phyloP scores from a whole-genome alignment of 2,797 vertebrate genomes.

The Poeciliopsis infans region DNA sequence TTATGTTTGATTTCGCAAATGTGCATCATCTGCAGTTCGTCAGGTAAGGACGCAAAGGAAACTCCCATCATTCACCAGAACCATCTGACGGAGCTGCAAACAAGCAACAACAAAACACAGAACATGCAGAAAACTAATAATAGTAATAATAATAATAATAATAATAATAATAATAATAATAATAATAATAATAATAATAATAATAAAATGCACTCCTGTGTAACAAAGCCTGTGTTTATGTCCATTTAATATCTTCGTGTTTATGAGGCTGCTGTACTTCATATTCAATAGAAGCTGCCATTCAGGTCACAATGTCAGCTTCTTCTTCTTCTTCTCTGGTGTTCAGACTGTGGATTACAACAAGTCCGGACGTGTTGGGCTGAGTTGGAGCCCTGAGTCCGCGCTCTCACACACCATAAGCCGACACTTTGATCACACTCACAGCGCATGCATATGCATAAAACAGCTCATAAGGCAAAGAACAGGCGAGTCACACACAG shows the following conservation, averaged over 20 bases:
- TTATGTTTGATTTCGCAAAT: slow-evolving; percentile 72
- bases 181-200: too few species aligned
- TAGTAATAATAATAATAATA: neutral
- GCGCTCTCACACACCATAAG: neutral
- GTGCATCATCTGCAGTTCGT: slow-evolving; percentile 67
- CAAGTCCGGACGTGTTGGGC: neutral
- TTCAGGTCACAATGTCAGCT: neutral
- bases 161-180: too few species aligned
- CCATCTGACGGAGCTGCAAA: neutral
- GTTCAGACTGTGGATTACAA: neutral
- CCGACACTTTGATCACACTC: neutral
- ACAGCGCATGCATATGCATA: neutral
- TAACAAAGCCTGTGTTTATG: neutral
- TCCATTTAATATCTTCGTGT: neutral
- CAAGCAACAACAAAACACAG: too few species aligned
- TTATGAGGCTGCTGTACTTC: neutral
- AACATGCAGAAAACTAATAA: too few species aligned
- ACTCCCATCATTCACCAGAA: neutral
- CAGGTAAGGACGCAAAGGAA: slow-evolving; percentile 66
- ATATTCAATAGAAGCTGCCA: neutral
- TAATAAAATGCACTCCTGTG: neutral
- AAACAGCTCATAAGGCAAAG: neutral
- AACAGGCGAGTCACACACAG: neutral
- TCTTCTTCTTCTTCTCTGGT: neutral
- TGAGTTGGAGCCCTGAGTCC: neutral